These are phyloP conservation scores for Stenodema calcarata DNA, from an alignment of 2,888 invertebrate species.

Conservation along the genomic window DNA sequence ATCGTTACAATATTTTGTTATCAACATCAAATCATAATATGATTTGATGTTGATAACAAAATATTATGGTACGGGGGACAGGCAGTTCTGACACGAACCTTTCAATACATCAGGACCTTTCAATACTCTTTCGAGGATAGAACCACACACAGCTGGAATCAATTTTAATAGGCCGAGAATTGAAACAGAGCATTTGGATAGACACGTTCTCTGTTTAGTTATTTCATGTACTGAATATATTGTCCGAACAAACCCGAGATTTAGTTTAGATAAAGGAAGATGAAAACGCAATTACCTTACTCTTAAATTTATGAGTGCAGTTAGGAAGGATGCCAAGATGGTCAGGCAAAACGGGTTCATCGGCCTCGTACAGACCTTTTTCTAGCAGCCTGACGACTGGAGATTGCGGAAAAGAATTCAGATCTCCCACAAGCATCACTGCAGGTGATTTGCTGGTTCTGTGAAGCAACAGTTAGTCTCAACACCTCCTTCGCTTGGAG, in stretches of 20 bases:
- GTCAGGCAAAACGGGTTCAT: constrained; percentile 39
- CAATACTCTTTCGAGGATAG: too few species aligned
- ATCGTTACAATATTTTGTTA: too few species aligned
- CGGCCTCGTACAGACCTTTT: constrained; percentile 52
- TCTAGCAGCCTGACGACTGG: constrained; percentile 56
- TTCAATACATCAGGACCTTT: too few species aligned
- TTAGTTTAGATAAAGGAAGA: neutral
- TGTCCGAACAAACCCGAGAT: neutral
- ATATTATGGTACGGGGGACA: too few species aligned
- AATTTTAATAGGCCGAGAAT: too few species aligned
- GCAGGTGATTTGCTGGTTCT: constrained; percentile 63
- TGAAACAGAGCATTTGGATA: too few species aligned
- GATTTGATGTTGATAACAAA: too few species aligned
- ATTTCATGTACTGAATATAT: neutral
- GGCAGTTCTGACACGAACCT: too few species aligned
- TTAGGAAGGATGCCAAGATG: constrained; percentile 44
- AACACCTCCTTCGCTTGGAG: too few species aligned
- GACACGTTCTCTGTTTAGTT: too few species aligned
- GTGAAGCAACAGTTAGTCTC: neutral
- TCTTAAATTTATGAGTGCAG: constrained; percentile 21
- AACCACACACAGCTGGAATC: too few species aligned
- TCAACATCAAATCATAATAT: too few species aligned
- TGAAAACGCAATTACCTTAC: constrained; percentile 17
- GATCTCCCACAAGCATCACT: constrained; percentile 89
- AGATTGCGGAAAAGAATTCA: constrained; percentile 82